These are phyloP conservation scores for Gonocerus acuteangulatus DNA, from an alignment of 2,888 invertebrate species.

Conservation along the genomic window DNA sequence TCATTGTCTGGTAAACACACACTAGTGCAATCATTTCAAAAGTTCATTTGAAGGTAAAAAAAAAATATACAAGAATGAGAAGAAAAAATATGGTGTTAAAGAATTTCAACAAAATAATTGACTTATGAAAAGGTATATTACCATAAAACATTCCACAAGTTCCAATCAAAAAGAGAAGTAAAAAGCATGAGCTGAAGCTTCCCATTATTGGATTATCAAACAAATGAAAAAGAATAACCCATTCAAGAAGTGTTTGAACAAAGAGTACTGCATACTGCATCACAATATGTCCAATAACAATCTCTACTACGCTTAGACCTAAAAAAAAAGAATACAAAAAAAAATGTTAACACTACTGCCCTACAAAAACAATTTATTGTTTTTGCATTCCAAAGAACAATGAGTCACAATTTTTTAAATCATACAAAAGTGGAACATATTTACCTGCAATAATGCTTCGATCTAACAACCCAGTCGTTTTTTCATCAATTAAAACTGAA, in stretches of 20 bases:
- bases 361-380: too few species aligned
- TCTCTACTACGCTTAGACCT: constrained; percentile 39
- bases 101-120: neutral
- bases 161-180: constrained; percentile 37
- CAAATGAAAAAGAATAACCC: constrained; percentile 38
- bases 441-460: constrained; percentile 40
- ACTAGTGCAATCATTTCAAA: too few species aligned
- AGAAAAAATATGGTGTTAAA: neutral
- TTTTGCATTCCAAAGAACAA: too few species aligned
- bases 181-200: constrained; percentile 34
- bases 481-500: constrained; percentile 40
- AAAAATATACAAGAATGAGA: neutral
- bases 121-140: constrained; percentile 20
- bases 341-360: too few species aligned
- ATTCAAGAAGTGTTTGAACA: constrained; percentile 38
- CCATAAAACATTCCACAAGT: constrained; percentile 40
- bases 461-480: constrained; percentile 39
- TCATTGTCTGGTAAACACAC: too few species aligned
- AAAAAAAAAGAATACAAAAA: constrained; percentile 4
- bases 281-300: constrained; percentile 38
- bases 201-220: constrained; percentile 38
- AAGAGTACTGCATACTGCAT: constrained; percentile 39
- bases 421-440: too few species aligned
- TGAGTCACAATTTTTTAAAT: too few species aligned
- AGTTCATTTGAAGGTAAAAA: neutral